Percentiles rank a stretch among this genome's conserved stretches.
These are phyloP conservation scores for Reticulitermes speratus DNA, from an alignment of 1,140 invertebrate genomes.

Conservation along the genomic window DNA sequence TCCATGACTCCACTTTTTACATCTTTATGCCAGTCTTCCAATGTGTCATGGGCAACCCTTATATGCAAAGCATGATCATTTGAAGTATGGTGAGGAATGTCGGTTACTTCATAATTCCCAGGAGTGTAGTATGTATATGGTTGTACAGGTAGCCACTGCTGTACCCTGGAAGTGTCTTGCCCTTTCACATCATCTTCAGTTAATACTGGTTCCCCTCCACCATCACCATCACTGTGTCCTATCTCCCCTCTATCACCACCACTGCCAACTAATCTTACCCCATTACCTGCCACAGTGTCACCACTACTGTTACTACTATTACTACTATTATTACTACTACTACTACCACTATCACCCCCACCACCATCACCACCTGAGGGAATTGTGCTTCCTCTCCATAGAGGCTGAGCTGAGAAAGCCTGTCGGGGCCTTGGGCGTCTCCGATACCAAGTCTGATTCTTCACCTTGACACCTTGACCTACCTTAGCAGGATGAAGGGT, in stretches of 20 bases:
- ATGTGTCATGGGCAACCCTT: not conserved
- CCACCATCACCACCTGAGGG: conserved; percentile 21
- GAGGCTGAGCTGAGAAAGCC: not conserved
- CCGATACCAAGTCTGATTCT: not conserved
- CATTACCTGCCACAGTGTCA: conserved; percentile 3
- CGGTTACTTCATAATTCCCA: conserved; percentile 19
- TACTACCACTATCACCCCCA: conserved; percentile 26
- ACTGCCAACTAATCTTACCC: not conserved
- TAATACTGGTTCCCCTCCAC: not conserved
- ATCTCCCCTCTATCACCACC: conserved; percentile 31
- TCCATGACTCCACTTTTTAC: not conserved
- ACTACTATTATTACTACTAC: not conserved
- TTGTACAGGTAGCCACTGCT: conserved; percentile 3
- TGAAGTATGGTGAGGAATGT: not conserved
- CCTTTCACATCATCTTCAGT: not conserved
- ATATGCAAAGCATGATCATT: not conserved
- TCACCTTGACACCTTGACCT: conserved; percentile 42
- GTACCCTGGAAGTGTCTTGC: not conserved
- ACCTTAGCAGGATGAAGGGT: conserved; percentile 80
- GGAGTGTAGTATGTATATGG: conserved; percentile 30
- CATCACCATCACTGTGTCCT: conserved; percentile 17
- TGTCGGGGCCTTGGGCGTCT: not conserved
- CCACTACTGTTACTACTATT: conserved; percentile 17
- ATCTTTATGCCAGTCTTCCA: not conserved
- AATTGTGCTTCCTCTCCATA: not conserved